Conservation (phyloP, 2,797 vertebrate species). For the Manis pentadactyla region DNA sequence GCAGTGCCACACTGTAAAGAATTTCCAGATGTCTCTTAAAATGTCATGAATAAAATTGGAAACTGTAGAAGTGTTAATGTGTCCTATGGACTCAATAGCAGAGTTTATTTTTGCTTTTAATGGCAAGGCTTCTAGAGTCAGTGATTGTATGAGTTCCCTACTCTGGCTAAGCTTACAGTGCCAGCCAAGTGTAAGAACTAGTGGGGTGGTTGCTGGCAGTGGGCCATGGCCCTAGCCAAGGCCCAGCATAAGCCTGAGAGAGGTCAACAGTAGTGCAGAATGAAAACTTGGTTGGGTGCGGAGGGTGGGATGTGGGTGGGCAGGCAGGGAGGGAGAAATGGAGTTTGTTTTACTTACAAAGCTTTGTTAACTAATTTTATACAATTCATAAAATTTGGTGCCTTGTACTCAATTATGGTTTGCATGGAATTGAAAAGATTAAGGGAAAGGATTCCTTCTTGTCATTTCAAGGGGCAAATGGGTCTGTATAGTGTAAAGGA, state of each 20-base stretch:
- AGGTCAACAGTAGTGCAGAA: conserved; percentile 57
- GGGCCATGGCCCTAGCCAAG: neutral
- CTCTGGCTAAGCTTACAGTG: conserved; percentile 65
- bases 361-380: conserved; percentile 83
- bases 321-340: conserved; percentile 32
- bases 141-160: conserved; percentile 76
- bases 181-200: conserved; percentile 63
- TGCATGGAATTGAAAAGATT: conserved; percentile 78
- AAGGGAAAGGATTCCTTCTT: conserved; percentile 65
- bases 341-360: conserved; percentile 75
- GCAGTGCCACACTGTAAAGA: conserved; percentile 59
- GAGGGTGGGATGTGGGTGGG: conserved; percentile 30
- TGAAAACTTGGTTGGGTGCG: conserved; percentile 43
- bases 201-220: conserved; percentile 30
- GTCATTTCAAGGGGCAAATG: conserved; percentile 64
- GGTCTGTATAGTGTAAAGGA: conserved; percentile 73
- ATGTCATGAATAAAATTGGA: conserved; percentile 69
- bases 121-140: conserved; percentile 69
- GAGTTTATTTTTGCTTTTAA: conserved; percentile 79
- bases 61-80: conserved; percentile 77
- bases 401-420: conserved; percentile 84
- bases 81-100: conserved; percentile 84
- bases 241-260: conserved; percentile 32
- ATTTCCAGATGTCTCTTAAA: conserved; percentile 71
- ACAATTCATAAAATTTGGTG: conserved; percentile 84